phyloP scores from a whole-genome alignment of 2,888 invertebrate species.

The Creontiades dilutus region DNA sequence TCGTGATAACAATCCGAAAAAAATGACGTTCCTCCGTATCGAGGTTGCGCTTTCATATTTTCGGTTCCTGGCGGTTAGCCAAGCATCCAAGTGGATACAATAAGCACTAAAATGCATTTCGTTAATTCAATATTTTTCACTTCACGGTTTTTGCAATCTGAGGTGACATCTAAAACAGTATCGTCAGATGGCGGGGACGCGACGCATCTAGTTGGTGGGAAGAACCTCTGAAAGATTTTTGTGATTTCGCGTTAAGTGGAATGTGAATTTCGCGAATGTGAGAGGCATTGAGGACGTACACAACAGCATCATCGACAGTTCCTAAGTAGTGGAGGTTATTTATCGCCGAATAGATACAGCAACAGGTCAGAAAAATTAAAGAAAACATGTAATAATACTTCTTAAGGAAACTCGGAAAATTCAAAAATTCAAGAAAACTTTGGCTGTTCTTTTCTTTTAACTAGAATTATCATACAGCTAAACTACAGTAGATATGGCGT shows the following conservation, averaged over 20 bases:
- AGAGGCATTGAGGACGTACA: no score
- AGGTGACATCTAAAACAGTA: constrained; percentile 36
- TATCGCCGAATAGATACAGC: neutral
- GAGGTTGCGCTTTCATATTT: constrained; percentile 59
- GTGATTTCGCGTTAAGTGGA: neutral
- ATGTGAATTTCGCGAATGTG: neutral
- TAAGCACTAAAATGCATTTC: constrained; percentile 53
- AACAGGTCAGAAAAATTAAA: neutral
- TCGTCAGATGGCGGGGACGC: neutral
- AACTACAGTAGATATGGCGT: no score
- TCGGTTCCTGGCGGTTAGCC: constrained; percentile 70
- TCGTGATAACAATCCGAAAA: constrained; percentile 60
- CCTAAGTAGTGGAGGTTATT: neutral
- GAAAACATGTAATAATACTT: no score
- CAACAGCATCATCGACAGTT: neutral
- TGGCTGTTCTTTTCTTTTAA: no score
- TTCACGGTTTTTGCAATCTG: neutral
- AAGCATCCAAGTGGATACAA: constrained; percentile 70
- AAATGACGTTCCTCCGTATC: constrained; percentile 51
- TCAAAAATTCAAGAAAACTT: no score
- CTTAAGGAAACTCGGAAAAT: no score
- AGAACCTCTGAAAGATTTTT: neutral
- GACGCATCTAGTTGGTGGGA: neutral
- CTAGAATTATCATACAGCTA: no score
- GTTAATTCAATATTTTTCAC: constrained; percentile 60